Evolutionary conservation across 2,113 vertebrate genomes (phyloP).

Genomic region (Nanorana parkeri): DNA sequence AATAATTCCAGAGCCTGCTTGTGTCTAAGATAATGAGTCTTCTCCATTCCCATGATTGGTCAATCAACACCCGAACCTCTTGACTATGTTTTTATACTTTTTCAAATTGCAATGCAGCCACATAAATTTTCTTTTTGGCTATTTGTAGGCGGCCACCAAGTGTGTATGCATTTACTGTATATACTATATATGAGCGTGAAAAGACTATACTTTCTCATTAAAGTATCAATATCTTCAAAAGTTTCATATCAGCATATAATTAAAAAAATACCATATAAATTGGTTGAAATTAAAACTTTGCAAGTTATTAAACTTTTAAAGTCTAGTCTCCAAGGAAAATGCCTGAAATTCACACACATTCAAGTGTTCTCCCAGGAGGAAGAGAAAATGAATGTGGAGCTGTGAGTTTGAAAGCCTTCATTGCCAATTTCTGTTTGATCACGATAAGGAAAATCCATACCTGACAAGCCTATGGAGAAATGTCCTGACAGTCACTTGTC

Average conservation of each 20-base stretch:
- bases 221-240: too few species aligned
- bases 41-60: too few species aligned
- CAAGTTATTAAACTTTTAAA: slow-evolving; percentile 12
- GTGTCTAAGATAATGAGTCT: too few species aligned
- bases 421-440: slow-evolving; percentile 42
- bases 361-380: slow-evolving; percentile 8
- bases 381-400: background rate
- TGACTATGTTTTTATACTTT: too few species aligned
- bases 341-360: background rate
- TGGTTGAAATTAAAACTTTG: slow-evolving; percentile 4
- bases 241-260: background rate
- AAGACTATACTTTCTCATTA: too few species aligned
- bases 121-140: too few species aligned
- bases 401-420: slow-evolving; percentile 26
- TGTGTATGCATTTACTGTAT: too few species aligned
- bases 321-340: background rate
- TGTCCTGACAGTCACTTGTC: slow-evolving; percentile 41
- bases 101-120: too few species aligned
- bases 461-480: slow-evolving; percentile 40
- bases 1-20: too few species aligned
- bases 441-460: slow-evolving; percentile 9
- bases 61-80: too few species aligned
- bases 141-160: too few species aligned
- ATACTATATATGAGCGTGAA: too few species aligned
- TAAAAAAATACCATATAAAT: background rate